A percentile compares a stretch with the other conserved stretches of the same genome.
These are phyloP conservation scores for Papilio dardanus DNA, from an alignment of 1,140 invertebrate genomes.

Conservation along the genomic window DNA sequence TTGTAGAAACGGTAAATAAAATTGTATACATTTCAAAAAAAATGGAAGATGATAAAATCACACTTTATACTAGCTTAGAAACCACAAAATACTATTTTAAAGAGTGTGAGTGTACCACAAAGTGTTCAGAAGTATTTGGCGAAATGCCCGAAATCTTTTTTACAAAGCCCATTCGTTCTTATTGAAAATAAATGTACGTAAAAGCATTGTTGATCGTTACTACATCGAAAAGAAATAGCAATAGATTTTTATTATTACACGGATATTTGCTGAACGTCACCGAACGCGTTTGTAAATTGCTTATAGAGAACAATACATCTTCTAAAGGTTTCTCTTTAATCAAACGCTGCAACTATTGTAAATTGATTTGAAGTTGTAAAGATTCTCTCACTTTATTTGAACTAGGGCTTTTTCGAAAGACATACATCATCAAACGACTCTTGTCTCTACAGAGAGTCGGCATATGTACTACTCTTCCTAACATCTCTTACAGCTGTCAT, in stretches of 20 bases:
- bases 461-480: too few species aligned
- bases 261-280: not conserved
- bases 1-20: too few species aligned
- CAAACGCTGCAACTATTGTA: slow-evolving; percentile 10
- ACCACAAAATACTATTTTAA: not conserved
- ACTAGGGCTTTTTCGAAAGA: not conserved
- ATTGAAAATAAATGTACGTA: slow-evolving; percentile 9
- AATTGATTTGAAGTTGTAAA: slow-evolving; percentile 24
- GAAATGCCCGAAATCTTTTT: slow-evolving; percentile 1
- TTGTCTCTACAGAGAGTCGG: too few species aligned
- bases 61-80: too few species aligned
- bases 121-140: not conserved
- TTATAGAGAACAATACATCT: slow-evolving; percentile 11
- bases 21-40: too few species aligned
- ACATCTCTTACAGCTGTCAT: too few species aligned
- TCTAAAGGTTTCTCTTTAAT: slow-evolving; percentile 26
- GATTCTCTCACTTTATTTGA: slow-evolving; percentile 2
- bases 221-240: not conserved
- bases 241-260: slow-evolving; percentile 17
- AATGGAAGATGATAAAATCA: too few species aligned
- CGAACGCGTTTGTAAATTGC: not conserved
- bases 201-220: slow-evolving; percentile 11
- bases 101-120: not conserved
- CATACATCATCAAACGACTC: too few species aligned
- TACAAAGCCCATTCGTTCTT: not conserved